Base-by-base conservation (phyloP, 1,140 invertebrate genomes). In the Solen grandis region DNA sequence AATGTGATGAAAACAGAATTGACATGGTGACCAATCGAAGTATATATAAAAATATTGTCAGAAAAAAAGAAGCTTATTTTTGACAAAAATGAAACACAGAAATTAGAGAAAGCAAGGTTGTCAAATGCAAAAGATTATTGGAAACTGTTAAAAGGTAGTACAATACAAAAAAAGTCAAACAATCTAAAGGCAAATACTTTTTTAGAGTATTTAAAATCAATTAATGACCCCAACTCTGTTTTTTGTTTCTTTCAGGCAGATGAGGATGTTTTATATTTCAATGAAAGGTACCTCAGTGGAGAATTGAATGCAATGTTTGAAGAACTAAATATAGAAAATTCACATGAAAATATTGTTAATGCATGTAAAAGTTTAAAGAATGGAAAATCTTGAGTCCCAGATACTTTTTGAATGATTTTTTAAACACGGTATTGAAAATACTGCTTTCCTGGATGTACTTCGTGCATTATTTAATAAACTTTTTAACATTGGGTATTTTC, bases 191-290 rank as follows among this genome's bases (percentile, higher is more conserved):
- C 5, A 2, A 38, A 66, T 66, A 46, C 5, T 5, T 66, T 66
- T n/a, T 19, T 22, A 66, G 5, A 8, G 50, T 65, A 76, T 46
- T 76, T 66, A n/a, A 66, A 66, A 38, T 2, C 65, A 14, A 68
- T 46, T 16, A 68, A 68, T 68, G 13, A 68, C 31, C 41, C 65
- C 2, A 46, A 68, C 1, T 19, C 36, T 1, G 22, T 50, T 16
- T 68, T 68, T 50, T 68, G 62, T n/a, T n/a, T n/a, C n/a, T n/a
- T n/a, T n/a, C n/a, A n/a, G n/a, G n/a, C n/a, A n/a, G n/a, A n/a
- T n/a, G n/a, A n/a, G n/a, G n/a, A n/a, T n/a, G n/a, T n/a, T n/a
- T n/a, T n/a, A n/a, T n/a, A n/a, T n/a, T n/a, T n/a, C n/a, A n/a
- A n/a, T n/a, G n/a, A n/a, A n/a, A n/a, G n/a, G n/a, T n/a, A n/a